phyloP scores from a whole-genome alignment of 2,113 vertebrate genomes.

The Psophia crepitans region DNA sequence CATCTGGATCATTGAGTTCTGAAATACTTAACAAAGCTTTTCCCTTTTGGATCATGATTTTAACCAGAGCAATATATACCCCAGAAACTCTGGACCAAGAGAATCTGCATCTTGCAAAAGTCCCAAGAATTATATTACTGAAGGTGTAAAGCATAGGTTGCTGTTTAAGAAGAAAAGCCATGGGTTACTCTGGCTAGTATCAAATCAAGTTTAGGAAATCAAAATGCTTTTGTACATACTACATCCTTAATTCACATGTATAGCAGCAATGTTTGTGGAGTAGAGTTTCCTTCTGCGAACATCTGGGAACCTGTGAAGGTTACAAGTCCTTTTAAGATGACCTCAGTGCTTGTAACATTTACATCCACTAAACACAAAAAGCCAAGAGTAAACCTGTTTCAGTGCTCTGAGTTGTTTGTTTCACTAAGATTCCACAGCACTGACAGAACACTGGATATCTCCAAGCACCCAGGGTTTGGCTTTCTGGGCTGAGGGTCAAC shows the following conservation, averaged over 20 bases:
- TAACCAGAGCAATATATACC: neutral
- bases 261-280: neutral
- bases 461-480: neutral
- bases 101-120: neutral
- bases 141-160: constrained; percentile 3
- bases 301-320: neutral
- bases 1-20: neutral
- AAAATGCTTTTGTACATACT: neutral
- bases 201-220: neutral
- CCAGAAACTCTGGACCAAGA: neutral
- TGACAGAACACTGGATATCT: neutral
- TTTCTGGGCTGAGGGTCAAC: neutral
- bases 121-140: neutral
- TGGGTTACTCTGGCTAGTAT: neutral
- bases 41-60: neutral
- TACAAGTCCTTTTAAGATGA: neutral
- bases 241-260: neutral
- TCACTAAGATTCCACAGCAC: neutral
- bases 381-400: neutral
- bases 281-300: neutral
- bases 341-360: neutral
- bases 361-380: neutral
- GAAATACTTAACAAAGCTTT: neutral
- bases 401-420: neutral
- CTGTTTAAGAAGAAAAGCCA: neutral